Evolutionary conservation across 2,113 vertebrate genomes (phyloP).

Genomic region (Eulemur rufifrons): DNA sequence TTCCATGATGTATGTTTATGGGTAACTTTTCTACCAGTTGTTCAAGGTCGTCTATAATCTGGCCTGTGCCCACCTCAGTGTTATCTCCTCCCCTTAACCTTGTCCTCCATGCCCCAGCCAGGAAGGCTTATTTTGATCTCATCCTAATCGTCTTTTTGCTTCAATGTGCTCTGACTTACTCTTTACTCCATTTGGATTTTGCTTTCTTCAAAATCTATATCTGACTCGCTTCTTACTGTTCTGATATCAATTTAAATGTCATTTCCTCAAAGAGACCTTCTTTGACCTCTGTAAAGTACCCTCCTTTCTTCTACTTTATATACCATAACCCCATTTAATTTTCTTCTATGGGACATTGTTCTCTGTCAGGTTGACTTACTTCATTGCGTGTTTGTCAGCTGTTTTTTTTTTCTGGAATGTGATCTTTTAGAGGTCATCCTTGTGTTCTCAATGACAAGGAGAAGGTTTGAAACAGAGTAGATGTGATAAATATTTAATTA

Average conservation of each 20-base stretch:
- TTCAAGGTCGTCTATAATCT: neutral
- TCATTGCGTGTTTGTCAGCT: neutral
- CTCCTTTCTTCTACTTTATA: neutral
- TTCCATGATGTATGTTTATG: neutral
- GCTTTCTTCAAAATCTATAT: neutral
- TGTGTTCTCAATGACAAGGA: neutral
- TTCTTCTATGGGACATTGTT: neutral
- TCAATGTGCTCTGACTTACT: rapidly evolving
- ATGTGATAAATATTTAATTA: neutral
- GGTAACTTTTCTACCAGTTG: neutral
- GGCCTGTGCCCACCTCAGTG: too few relatives aligned
- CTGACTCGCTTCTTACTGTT: neutral
- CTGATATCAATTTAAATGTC: neutral
- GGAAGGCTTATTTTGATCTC: neutral
- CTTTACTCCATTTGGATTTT: neutral
- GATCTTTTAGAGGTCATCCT: neutral
- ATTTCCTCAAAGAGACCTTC: neutral
- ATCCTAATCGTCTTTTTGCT: neutral
- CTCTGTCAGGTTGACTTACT: neutral
- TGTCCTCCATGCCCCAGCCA: neutral
- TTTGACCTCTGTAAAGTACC: neutral
- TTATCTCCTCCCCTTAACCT: neutral
- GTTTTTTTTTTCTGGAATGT: neutral
- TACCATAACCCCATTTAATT: neutral
- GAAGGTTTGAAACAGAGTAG: neutral